Evolutionary conservation across 1,140 invertebrate genomes (phyloP).

Genomic region (Linepithema humile): DNA sequence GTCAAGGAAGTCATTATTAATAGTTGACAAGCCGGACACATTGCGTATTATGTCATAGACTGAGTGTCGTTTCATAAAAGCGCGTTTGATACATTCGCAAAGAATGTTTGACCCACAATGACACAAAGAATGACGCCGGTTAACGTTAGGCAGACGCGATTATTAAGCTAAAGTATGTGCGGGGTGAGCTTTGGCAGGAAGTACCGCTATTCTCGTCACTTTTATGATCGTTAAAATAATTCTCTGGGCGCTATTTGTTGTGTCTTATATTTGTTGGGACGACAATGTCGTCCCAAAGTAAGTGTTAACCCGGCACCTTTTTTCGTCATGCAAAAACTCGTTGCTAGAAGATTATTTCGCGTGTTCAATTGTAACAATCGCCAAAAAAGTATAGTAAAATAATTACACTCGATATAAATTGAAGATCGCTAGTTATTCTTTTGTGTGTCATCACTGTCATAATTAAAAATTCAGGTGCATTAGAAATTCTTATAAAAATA

Average conservation of each 20-base stretch:
- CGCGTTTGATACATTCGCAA: conserved; percentile 23
- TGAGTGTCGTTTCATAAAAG: neutral
- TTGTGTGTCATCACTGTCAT: neutral
- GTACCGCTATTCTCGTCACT: conserved; percentile 48
- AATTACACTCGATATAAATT: neutral
- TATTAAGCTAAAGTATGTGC: conserved; percentile 59
- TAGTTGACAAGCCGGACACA: conserved; percentile 17
- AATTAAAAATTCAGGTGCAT: neutral
- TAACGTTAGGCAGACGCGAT: conserved; percentile 50
- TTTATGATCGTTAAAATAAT: conserved; percentile 55
- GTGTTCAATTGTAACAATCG: neutral
- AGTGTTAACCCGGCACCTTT: neutral
- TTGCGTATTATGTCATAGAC: conserved; percentile 25
- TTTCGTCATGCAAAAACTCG: neutral
- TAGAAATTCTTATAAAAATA: neutral
- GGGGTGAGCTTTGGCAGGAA: conserved; percentile 55
- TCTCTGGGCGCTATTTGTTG: conserved; percentile 38
- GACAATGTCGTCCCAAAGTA: neutral
- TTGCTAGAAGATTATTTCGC: neutral
- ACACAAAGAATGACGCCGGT: conserved; percentile 36
- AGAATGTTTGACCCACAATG: conserved; percentile 38
- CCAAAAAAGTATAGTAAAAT: neutral
- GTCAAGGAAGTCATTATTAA: conserved; percentile 17
- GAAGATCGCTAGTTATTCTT: neutral
- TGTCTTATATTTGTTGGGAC: conserved; percentile 10